Base-by-base conservation (phyloP, 1,140 invertebrate species). In the Piezodorus guildinii region DNA sequence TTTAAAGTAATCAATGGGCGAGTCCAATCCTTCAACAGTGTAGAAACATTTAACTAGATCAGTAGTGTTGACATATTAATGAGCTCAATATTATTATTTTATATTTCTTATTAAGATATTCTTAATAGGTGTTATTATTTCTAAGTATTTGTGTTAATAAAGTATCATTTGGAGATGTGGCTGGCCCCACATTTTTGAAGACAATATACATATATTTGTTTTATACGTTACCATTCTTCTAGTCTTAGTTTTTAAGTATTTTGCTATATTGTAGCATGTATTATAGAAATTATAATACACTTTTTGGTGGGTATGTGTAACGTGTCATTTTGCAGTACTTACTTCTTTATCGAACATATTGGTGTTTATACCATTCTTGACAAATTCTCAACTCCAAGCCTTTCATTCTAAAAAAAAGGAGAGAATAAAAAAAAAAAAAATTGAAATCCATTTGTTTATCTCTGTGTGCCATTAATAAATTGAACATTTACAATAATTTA, bases 161-260 rank as follows among this genome's bases (percentile, higher is more conserved):
- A 56, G 23, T 25, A 56, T 23, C 4, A 56, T 49, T 56, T 56
- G 52, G 17, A 56, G 2, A 49, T 49, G 46, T 49, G 46, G 46
- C 46, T 49, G 46, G 46, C 46, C 34, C 34, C 46, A 49, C 21
- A 21, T 49, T 49, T 49, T 49, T 49, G 2, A 49, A n/a, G 46
- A 49, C 46, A 49, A 49, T 49, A 49, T 49, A 56, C 23, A 56
- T 56, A 25, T 10, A 56, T 56, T 56, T 56, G 23, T 56, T 56
- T n/a, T 56, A 23, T 56, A 56, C 23, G 52, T 56, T 56, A 56
- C 17, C 23, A 56, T 56, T 56, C 52, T 56, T 56, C 52, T 56
- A 56, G 52, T 56, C 52, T 56, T 56, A 56, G 52, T 56, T 56
- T 49, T 56, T 56, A 25, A 56, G 52, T 56, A 56, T 56, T 56